A percentile compares a stretch with the other conserved stretches of the same genome.
phyloP scores from a whole-genome alignment of 2,797 vertebrate species.

The Hirundo rustica region DNA sequence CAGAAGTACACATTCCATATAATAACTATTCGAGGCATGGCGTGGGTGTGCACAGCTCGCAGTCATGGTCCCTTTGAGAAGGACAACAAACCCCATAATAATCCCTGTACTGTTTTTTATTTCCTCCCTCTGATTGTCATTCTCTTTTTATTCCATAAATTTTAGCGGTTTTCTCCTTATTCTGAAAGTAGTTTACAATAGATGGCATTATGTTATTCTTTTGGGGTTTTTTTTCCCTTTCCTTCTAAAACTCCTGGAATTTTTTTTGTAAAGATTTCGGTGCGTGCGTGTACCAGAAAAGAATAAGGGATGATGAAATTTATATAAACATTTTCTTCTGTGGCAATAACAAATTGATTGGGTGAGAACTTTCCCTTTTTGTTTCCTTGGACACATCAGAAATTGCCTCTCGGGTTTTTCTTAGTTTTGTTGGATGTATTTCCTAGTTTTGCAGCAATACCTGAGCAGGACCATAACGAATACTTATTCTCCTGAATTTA shows the following conservation, averaged over 20 bases:
- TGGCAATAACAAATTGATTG: not conserved
- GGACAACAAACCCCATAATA: not conserved
- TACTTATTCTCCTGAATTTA: not conserved
- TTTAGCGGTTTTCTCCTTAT: not conserved
- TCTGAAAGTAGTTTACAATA: not conserved
- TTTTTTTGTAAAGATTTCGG: not conserved
- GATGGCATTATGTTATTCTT: not conserved
- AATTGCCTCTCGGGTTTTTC: not conserved
- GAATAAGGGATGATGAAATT: not conserved
- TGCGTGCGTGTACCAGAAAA: not conserved
- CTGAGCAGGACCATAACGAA: not conserved
- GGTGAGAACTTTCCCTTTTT: not conserved
- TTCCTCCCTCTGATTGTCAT: not conserved
- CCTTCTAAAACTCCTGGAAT: too few species aligned
- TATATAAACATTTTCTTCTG: not conserved
- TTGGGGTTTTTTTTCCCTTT: not conserved
- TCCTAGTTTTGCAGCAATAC: not conserved
- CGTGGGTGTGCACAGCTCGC: not conserved
- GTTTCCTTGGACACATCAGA: not conserved
- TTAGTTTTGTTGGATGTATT: not conserved
- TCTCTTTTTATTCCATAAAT: not conserved
- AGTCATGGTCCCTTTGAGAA: not conserved
- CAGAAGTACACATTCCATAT: not conserved
- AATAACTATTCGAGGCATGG: not conserved
- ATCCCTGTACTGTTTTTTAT: not conserved